Evolutionary conservation across 2,113 vertebrate genomes (phyloP), one percentile per base, ranked within the genome.

Genomic region (Indicator maculatus): DNA sequence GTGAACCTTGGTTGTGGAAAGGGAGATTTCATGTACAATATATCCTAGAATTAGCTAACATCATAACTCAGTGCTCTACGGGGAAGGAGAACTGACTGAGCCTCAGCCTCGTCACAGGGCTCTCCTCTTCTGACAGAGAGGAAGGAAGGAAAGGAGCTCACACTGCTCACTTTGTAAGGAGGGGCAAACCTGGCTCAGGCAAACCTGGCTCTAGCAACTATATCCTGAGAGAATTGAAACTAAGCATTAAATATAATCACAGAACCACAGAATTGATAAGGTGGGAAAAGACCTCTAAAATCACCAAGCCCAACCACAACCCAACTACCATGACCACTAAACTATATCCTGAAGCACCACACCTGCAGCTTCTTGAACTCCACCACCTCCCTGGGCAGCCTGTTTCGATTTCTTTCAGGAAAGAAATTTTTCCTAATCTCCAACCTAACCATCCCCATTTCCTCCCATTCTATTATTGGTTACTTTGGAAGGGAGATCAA

Each of bases 91-190:
- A 86, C 82, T 53, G 7, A 53, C 23, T 69, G 30, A 72, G 1
- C 1, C 20, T 72, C 58, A 61, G 19, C 20, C 15, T 65, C 75
- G 44, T 36, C 76, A 78, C 0, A 0, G 63, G 9, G 9, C 15
- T 30, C 30, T 84, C 20, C 15, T 75, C 74, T 74, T 71, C 38
- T 75, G 45, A 63, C 33, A 56, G 19, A 36, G 8, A 60, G 33
- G 19, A 90, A 71, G 45, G 50, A 77, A 33, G 13, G n/a, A 71
- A 88, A 90, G 13, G 3, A 5, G 47, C 53, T 82, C 58, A 44
- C 9, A 11, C 12, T 13, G 53, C 33, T 55, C 33, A 38, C 45
- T 73, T 66, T 38, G 65, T 23, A 61, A 75, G 70, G 27, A 72
- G 1, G 33, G 12, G 23, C 16, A 75, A 89, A 64, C 12, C 31